Percentiles rank a stretch among this genome's conserved stretches.
phyloP scores from a whole-genome alignment of 2,888 invertebrate genomes.

The Drosophila robusta region DNA sequence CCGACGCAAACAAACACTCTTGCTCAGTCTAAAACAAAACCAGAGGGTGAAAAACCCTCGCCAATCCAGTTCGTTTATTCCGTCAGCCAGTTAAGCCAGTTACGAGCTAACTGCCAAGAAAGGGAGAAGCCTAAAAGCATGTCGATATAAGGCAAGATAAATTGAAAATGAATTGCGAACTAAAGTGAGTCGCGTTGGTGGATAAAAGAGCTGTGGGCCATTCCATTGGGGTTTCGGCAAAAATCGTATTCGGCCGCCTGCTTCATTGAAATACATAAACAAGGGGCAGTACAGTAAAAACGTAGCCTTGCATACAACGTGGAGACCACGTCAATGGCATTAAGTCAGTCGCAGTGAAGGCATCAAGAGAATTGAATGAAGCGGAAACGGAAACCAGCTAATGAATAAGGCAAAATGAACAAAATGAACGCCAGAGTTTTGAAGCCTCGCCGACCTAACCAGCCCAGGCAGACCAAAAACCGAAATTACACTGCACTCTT shows the following conservation, averaged over 20 bases:
- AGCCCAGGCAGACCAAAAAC: constrained; percentile 12
- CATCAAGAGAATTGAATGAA: constrained; percentile 74
- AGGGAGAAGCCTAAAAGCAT: constrained; percentile 63
- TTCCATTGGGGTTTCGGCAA: constrained; percentile 22
- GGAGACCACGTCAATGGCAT: constrained; percentile 65
- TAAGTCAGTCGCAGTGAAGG: constrained; percentile 66
- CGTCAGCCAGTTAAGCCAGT: constrained; percentile 59
- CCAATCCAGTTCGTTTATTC: constrained; percentile 42
- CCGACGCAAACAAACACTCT: constrained; percentile 19
- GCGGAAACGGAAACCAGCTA: constrained; percentile 79
- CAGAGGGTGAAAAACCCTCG: constrained; percentile 23
- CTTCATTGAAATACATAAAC: constrained; percentile 56
- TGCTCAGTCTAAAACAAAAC: constrained; percentile 8
- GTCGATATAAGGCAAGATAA: constrained; percentile 82
- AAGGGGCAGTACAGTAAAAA: constrained; percentile 35
- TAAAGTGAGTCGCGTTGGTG: constrained; percentile 33
- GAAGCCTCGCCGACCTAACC: constrained; percentile 15
- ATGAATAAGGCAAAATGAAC: constrained; percentile 76
- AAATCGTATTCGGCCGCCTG: constrained; percentile 40
- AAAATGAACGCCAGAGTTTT: constrained; percentile 63
- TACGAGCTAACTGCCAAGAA: constrained; percentile 35
- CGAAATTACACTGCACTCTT: constrained; percentile 43
- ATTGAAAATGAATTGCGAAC: constrained; percentile 79
- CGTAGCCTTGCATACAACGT: constrained; percentile 45
- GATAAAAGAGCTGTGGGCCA: not conserved